Base-by-base conservation (phyloP, 2,888 invertebrate genomes). In the Notodonta dromedarius region DNA sequence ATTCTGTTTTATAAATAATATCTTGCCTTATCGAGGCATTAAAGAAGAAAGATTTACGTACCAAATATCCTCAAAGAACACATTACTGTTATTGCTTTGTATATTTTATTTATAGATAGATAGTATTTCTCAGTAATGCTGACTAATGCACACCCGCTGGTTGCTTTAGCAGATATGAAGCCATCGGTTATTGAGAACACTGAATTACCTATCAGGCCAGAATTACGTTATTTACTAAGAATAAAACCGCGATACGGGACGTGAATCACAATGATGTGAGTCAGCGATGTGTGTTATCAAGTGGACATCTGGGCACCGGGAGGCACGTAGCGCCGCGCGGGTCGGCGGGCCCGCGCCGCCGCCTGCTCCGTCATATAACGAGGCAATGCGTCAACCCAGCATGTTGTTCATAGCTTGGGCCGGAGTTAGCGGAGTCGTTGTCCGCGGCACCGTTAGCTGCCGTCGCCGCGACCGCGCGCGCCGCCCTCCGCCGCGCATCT, bases 381-480 rank as follows among this genome's bases (percentile, higher is more conserved):
- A 76, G 66, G 66, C 76, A 76, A 82, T 90, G 91, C 89, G 91
- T 92, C 91, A 24, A 24, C 24, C 2, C 24, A 91, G 89, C 89
- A 80, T 81, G 82, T 86, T 88, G 84, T 83, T 73, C 77, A 24
- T 24, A 24, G 75, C 77, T 73, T 76, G 70, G 76, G 77, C 72
- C 74, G 74, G 69, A 72, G 83, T 77, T 79, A 73, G 79, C 76
- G 80, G 81, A 85, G 92, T 91, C 93, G 91, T 82, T 89, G 92
- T 81, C 90, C 91, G 87, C 85, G 64, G 78, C 79, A 92, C 86
- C 86, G 92, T 92, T 93, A 93, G 66, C 74, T 78, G 77, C 67
- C 77, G 74, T 69, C 77, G 71, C 70, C 67, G 6, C 35, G 35
- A 64, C 70, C 65, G 73, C 77, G 70, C 61, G 53, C 63, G 60